A percentile compares a stretch with the other conserved stretches of the same genome.
Conservation (phyloP, 1,140 invertebrate species). For the Mercenaria mercenaria region DNA sequence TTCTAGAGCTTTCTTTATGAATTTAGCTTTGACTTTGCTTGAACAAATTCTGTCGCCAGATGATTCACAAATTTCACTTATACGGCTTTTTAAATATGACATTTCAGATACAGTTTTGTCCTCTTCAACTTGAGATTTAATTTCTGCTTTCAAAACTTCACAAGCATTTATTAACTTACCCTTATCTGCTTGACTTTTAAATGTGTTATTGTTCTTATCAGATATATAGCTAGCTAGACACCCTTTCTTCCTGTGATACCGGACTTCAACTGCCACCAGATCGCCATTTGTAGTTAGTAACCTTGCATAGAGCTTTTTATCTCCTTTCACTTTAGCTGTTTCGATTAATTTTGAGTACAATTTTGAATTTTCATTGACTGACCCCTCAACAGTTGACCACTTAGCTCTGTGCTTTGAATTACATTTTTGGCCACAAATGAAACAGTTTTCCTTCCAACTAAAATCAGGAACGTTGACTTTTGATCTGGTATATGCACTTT, state of each 20-base stretch:
- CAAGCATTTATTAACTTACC: neutral
- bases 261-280: slow-evolving; percentile 7
- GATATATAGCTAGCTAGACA: neutral
- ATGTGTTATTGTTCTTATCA: neutral
- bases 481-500: neutral
- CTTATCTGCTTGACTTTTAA: neutral
- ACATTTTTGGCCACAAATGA: slow-evolving; percentile 17
- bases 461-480: neutral
- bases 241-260: neutral
- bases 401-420: neutral
- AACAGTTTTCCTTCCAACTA: slow-evolving; percentile 19
- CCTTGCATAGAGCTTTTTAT: neutral
- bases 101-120: neutral
- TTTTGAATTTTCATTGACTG: neutral
- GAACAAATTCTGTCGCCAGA: too few species aligned
- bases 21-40: neutral
- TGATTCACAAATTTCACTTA: too few species aligned
- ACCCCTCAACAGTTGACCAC: neutral
- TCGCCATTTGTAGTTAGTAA: neutral
- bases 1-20: neutral
- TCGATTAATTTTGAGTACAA: neutral
- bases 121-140: neutral
- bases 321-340: neutral
- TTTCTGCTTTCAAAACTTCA: neutral
- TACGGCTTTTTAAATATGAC: too few species aligned